phyloP scores from a whole-genome alignment of 2,113 vertebrate species.

The Ondatra zibethicus region DNA sequence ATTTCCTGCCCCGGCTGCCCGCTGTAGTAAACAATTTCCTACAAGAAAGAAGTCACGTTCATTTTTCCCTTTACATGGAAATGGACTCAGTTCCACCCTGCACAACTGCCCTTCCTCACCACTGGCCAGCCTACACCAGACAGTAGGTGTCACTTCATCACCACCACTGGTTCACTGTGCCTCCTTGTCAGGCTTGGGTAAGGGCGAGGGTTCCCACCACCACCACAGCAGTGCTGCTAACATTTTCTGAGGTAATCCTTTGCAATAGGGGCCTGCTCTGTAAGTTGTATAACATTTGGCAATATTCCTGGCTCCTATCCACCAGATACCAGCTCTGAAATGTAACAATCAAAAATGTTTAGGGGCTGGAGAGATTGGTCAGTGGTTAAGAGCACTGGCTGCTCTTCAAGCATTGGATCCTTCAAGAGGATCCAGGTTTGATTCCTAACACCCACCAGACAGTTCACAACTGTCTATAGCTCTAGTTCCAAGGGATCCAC shows the following conservation, averaged over 20 bases:
- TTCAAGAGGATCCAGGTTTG: neutral
- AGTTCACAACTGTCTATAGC: neutral
- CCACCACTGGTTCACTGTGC: neutral
- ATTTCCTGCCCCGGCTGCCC: constrained; percentile 92
- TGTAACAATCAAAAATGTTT: neutral
- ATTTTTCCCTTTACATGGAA: neutral
- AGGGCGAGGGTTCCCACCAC: neutral
- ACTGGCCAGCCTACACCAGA: neutral
- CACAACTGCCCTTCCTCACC: neutral
- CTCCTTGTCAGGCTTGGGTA: neutral
- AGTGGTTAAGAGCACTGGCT: neutral
- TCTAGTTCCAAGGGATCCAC: no score
- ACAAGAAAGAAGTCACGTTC: constrained; percentile 52
- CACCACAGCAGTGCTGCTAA: neutral
- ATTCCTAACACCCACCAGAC: neutral
- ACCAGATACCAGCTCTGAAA: neutral
- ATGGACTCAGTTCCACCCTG: neutral
- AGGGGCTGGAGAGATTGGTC: neutral
- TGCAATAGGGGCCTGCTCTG: neutral
- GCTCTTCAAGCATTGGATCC: neutral
- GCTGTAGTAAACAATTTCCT: constrained; percentile 97
- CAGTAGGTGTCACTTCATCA: accelerated
- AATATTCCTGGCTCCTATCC: neutral
- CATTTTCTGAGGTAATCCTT: neutral
- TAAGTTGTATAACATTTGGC: accelerated